Evolutionary conservation across 2,113 vertebrate species (phyloP), one percentile per base, ranked within the genome.

Genomic region (Microcebus murinus): DNA sequence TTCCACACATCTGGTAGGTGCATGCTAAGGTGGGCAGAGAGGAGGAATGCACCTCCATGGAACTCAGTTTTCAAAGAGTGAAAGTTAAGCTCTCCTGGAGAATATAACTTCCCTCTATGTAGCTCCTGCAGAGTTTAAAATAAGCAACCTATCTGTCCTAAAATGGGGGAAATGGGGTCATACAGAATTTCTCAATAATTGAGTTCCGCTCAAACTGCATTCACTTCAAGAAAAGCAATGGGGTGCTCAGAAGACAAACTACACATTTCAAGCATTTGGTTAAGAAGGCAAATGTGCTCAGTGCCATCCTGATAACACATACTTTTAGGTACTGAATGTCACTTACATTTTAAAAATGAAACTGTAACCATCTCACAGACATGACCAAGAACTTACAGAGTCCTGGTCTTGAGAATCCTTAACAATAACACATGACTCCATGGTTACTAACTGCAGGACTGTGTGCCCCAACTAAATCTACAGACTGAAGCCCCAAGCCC

Each of bases 391-490:
- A 79, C 14, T 34, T 50, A 50, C 6, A 80, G 57, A 71, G 25
- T 15, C 48, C 76, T 18, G 52, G 55, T 73, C 50, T 45, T 20
- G 36, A 55, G 50, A 31, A n/a, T 34, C 17, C 50, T 57, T 34
- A 45, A 36, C 34, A 1, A 34, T 0, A 23, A 18, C 25, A 7
- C 20, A 5, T n/a, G 4, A 6, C 25, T 65, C 63, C 34, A 23
- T 3, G 8, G 1, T 34, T 1, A 34, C 0, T 4, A 45, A 14
- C 36, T 13, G 5, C 21, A 12, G 0, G 6, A 39, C 27, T 50
- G 27, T 2, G 59, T 20, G 14, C 21, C 39, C 80, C 4, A 27
- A 6, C 61, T 11, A 52, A 81, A 15, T 14, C 27, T 67, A 63
- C 6, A 20, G 6, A 4, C 4, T 20, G 29, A 68, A 67, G 50